These are phyloP conservation scores for Tapirus terrestris DNA, from an alignment of 2,113 vertebrate species.

Conservation along the genomic window DNA sequence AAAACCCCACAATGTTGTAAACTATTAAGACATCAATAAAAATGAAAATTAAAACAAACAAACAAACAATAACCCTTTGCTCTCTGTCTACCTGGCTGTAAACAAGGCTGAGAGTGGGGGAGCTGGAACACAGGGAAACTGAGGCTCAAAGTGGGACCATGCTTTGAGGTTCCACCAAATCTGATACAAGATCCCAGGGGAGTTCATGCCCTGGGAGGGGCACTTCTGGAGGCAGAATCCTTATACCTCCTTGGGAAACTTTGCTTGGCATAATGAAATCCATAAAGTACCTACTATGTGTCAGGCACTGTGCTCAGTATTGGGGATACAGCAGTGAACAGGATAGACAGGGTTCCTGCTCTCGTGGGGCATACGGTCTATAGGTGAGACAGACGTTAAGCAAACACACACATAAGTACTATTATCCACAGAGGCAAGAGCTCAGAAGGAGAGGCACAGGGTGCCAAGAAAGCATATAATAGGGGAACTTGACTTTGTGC, in stretches of 20 bases:
- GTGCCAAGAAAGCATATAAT: rapidly evolving
- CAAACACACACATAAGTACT: neutral
- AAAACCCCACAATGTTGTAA: too few relatives aligned
- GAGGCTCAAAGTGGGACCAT: neutral
- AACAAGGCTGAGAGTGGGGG: neutral
- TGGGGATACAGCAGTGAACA: neutral
- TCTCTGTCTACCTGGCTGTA: neutral
- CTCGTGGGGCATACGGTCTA: rapidly evolving
- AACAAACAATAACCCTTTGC: neutral
- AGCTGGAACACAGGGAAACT: neutral
- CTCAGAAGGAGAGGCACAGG: neutral
- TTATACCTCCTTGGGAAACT: neutral
- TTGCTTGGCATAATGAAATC: neutral
- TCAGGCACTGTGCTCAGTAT: rapidly evolving
- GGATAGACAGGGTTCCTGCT: neutral
- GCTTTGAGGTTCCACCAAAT: neutral
- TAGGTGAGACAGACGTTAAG: neutral
- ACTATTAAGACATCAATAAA: too few relatives aligned
- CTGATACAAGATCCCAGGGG: neutral
- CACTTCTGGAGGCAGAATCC: neutral
- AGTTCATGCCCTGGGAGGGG: neutral
- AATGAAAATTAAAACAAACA: too few relatives aligned
- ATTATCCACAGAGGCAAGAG: neutral
- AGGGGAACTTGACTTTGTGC: neutral
- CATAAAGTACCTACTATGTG: neutral